Conservation (phyloP, 1,140 invertebrate species). For the Drosophila ohnishii region DNA sequence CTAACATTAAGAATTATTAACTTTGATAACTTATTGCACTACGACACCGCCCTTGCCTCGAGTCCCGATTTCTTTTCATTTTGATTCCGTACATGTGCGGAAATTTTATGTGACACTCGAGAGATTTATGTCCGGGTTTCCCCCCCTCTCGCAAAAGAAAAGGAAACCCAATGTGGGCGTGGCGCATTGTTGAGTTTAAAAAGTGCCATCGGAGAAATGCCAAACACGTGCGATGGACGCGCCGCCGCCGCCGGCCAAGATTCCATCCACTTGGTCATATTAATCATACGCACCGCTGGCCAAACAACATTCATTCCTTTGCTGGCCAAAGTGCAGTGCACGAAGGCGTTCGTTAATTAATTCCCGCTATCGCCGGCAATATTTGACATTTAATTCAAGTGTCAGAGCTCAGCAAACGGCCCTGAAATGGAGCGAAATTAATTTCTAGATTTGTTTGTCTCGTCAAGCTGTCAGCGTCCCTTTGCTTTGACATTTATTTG, state of each 20-base stretch:
- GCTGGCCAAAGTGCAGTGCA: conserved; percentile 1
- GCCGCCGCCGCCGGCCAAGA: conserved; percentile 10
- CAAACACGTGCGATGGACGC: conserved; percentile 48
- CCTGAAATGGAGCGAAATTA: conserved; percentile 64
- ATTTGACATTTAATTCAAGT: conserved; percentile 68
- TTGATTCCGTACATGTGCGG: conserved; percentile 80
- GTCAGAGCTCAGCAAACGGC: conserved; percentile 24
- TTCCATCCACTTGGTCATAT: conserved; percentile 47
- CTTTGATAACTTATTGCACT: conserved; percentile 81
- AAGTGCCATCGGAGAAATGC: conserved; percentile 53
- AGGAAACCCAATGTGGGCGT: conserved; percentile 47
- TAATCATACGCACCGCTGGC: conserved; percentile 71
- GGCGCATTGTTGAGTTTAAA: conserved; percentile 66
- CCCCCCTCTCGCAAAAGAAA: background rate
- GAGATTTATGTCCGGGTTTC: conserved; percentile 65
- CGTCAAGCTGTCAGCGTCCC: conserved; percentile 19
- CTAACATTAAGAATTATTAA: conserved; percentile 82
- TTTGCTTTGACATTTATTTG: conserved; percentile 56
- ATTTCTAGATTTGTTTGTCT: conserved; percentile 59
- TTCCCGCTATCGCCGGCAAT: conserved; percentile 43
- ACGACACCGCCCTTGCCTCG: conserved; percentile 16
- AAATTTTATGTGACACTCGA: conserved; percentile 81
- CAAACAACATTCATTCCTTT: background rate
- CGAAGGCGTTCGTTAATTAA: conserved; percentile 65
- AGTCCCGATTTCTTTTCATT: conserved; percentile 61